Conservation (phyloP, 2,113 vertebrate genomes). For the Tychaedon coryphoeus region DNA sequence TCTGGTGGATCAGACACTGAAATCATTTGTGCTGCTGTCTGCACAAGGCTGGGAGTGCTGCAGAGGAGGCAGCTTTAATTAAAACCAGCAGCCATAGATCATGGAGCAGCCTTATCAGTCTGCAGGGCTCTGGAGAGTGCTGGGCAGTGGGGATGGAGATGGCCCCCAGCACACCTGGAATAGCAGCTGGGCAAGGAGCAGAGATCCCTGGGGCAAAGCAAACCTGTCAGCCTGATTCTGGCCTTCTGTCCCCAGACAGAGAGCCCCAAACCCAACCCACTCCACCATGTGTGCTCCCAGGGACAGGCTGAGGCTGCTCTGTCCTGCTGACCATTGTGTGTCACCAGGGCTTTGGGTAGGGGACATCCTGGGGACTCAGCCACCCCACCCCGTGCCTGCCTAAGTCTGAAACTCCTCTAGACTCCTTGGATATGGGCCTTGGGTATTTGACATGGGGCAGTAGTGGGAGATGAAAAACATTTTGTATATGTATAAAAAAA, state of each 20-base stretch:
- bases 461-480: not conserved
- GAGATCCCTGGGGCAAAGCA: not conserved
- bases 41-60: not conserved
- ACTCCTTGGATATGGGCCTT: not conserved
- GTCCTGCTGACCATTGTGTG: rapidly evolving
- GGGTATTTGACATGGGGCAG: not conserved
- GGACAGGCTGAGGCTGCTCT: rapidly evolving
- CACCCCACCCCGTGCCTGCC: rapidly evolving
- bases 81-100: not conserved
- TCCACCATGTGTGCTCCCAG: not conserved
- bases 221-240: not conserved
- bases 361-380: not conserved
- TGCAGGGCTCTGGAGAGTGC: not conserved
- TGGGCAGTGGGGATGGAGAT: not conserved
- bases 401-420: not conserved
- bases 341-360: not conserved
- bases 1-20: not conserved
- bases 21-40: not conserved
- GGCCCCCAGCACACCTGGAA: not conserved
- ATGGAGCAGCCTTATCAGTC: not conserved
- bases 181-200: rapidly evolving
- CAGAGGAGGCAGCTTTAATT: conserved; percentile 45
- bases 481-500: not conserved
- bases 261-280: not conserved
- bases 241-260: not conserved